Base-by-base conservation (phyloP, 2,888 invertebrate genomes). In the Lordiphosa andalusiaca region DNA sequence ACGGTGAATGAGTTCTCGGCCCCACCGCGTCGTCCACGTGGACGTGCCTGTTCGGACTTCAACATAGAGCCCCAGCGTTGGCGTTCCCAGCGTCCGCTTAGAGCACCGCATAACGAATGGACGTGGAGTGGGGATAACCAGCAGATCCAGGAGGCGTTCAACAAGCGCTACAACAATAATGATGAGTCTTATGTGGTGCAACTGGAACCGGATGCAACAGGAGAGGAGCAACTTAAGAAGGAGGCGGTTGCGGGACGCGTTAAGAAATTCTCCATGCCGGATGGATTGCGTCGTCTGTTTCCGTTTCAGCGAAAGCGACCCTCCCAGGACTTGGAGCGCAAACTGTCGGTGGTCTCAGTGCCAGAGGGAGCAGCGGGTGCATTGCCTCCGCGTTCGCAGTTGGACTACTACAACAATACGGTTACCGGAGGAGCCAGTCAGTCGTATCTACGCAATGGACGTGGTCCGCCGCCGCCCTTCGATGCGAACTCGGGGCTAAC, bases 11-110 rank as follows among this genome's bases (percentile, higher is more conserved):
- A 86, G 6, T 49, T 64, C 46, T 57, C 71, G 1, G 46, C 74
- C 1, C 68, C 72, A 91, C 92, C 44, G 86, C 46, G 50, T 0
- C 90, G 71, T 89, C 89, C 72, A 77, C 91, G 25, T 73, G 93
- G 82, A 87, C 91, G 63, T 89, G 95, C 88, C 92, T 94, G 37
- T 87, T 93, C 81, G 92, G 95, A 89, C 92, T 88, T 89, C 46
- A 87, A 87, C 51, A 73, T 89, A 39, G 78, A 86, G 54, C 67
- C 77, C 1, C 83, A 86, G 3, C 69, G 71, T 33, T 71, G 70
- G 61, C 64, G 66, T 9, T 40, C 47, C 6, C 63, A 67, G 2
- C 74, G 84, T 0, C 71, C 86, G 5, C 54, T 71, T 7, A 61
- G 71, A 0, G 60, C 77, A 4, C 70, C 82, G 1, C 82, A 86